Evolutionary conservation across 2,797 vertebrate genomes (phyloP).

Genomic region (Strix occidentalis): DNA sequence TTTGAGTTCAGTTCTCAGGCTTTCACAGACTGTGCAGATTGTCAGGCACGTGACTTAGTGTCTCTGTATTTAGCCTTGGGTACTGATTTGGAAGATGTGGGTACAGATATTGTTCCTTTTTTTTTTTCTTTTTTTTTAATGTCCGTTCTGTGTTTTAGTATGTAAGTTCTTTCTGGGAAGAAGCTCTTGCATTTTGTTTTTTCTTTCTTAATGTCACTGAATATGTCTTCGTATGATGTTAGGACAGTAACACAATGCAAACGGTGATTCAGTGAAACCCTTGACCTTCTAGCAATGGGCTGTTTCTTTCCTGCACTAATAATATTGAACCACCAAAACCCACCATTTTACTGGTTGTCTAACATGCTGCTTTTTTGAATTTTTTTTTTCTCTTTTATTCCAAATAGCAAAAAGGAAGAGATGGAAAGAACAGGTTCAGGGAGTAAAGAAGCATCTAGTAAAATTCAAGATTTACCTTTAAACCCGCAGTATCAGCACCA

Average conservation of each 20-base stretch:
- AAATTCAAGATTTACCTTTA: neutral
- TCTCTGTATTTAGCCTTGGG: neutral
- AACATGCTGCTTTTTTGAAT: neutral
- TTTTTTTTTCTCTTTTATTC: neutral
- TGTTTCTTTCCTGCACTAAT: neutral
- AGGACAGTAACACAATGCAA: neutral
- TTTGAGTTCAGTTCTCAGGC: neutral
- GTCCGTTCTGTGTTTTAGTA: neutral
- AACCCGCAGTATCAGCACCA: conserved; percentile 62
- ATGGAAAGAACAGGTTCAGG: neutral
- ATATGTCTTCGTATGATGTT: neutral
- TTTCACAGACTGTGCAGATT: neutral
- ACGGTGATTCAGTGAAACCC: neutral
- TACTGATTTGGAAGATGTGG: neutral
- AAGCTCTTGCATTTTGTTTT: neutral
- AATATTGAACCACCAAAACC: neutral
- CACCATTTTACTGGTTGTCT: neutral
- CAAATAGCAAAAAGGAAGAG: conserved; percentile 55
- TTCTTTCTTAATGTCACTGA: neutral
- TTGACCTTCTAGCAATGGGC: neutral
- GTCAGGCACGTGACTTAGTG: neutral
- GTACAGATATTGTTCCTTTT: fast-evolving
- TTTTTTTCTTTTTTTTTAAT: neutral
- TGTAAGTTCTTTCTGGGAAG: neutral
- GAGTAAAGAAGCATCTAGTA: neutral